These are phyloP conservation scores for Diacarnus erythraeanus DNA, from an alignment of 37 sponge, comb jelly and placozoan genomes.

Conservation along the genomic window DNA sequence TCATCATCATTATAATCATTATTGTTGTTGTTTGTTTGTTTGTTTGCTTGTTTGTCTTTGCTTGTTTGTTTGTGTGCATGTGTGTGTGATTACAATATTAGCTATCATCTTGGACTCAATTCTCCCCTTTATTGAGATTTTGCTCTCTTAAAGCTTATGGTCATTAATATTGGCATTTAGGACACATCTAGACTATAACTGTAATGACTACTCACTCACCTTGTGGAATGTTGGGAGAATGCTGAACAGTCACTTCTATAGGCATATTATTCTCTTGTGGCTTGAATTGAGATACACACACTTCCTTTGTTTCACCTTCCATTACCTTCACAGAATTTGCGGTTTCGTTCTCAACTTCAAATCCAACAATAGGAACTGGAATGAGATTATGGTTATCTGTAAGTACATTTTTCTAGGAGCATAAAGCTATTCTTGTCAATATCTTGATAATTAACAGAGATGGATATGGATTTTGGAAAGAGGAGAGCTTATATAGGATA, in stretches of 20 bases:
- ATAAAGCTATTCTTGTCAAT: not conserved
- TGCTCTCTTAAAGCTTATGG: too few species aligned
- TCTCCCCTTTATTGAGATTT: too few species aligned
- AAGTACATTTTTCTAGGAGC: too few species aligned
- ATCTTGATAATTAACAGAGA: not conserved
- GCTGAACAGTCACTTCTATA: not conserved
- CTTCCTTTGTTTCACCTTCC: conserved; percentile 3
- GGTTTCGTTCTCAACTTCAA: not conserved
- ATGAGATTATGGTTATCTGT: not conserved
- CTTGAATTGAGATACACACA: conserved; percentile 3
- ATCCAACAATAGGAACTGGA: conserved; percentile 4
- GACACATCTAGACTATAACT: too few species aligned
- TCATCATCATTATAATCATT: too few species aligned
- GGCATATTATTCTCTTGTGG: not conserved
- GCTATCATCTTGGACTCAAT: too few species aligned
- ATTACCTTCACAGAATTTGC: not conserved
- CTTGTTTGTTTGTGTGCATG: too few species aligned
- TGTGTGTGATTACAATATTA: too few species aligned
- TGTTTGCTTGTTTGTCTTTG: too few species aligned
- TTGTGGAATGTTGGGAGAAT: not conserved
- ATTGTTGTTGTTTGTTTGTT: too few species aligned
- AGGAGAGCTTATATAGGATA: not conserved
- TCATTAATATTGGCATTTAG: too few species aligned
- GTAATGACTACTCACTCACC: too few species aligned
- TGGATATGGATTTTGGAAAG: not conserved